Evolutionary conservation across 1,140 invertebrate species (phyloP).

Genomic region (Drosophila novamexicana): DNA sequence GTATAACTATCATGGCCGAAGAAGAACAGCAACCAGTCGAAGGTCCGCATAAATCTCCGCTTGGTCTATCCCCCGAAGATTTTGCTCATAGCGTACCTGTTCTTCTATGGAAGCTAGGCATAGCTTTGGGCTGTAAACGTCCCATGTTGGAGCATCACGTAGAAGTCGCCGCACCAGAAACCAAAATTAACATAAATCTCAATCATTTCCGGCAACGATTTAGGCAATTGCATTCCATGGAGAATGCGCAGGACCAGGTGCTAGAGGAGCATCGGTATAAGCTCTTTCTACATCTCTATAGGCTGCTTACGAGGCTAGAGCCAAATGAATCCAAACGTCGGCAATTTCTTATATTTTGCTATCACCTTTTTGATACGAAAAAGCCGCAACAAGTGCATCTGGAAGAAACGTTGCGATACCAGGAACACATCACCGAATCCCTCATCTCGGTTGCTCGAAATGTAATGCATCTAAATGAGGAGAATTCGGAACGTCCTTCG

Average conservation of each 20-base stretch:
- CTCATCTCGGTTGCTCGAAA: neutral
- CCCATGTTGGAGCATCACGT: neutral
- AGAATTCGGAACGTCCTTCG: neutral
- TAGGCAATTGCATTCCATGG: neutral
- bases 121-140: constrained; percentile 1
- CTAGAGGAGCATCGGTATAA: constrained; percentile 5
- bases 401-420: neutral
- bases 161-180: neutral
- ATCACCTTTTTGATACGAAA: constrained; percentile 25
- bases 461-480: neutral
- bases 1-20: neutral
- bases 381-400: neutral
- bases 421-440: neutral
- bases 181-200: neutral
- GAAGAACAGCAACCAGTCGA: neutral
- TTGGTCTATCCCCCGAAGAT: neutral
- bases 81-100: neutral
- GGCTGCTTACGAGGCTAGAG: constrained; percentile 21
- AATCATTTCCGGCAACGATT: constrained; percentile 28
- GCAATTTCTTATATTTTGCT: constrained; percentile 18
- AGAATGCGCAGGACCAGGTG: neutral
- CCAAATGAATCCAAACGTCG: neutral
- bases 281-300: constrained; percentile 43
- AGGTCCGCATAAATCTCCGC: neutral
- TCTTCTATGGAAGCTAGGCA: neutral